Conservation (phyloP, 35 echinoderm and acorn worm genomes). For the Antedon bifida region DNA sequence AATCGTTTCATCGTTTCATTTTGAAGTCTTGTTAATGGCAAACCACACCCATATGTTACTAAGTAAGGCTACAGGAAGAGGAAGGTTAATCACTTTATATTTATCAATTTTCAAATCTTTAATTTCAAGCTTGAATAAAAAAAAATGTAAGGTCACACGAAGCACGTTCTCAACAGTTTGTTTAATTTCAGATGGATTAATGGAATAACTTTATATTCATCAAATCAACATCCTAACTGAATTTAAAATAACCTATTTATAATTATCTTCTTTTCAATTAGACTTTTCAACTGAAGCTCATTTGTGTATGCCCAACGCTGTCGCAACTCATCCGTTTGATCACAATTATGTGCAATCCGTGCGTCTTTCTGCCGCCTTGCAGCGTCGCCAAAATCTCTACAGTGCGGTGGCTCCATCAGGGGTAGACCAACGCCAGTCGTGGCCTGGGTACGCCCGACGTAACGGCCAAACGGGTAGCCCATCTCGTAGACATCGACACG, state of each 20-base stretch:
- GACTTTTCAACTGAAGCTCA: background rate
- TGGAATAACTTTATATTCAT: background rate
- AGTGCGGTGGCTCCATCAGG: background rate
- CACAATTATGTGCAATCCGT: background rate
- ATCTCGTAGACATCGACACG: background rate
- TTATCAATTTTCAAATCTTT: background rate
- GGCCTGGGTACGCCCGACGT: background rate
- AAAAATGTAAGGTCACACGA: background rate
- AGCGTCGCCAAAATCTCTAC: background rate
- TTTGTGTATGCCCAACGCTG: background rate
- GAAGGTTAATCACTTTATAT: too few relatives aligned
- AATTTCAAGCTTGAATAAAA: background rate
- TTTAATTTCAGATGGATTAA: background rate
- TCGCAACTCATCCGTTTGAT: background rate
- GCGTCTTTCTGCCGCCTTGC: background rate
- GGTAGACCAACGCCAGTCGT: background rate
- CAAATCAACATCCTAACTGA: background rate
- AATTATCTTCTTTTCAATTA: background rate
- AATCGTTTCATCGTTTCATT: too few relatives aligned
- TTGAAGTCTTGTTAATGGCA: too few relatives aligned
- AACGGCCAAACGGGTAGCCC: background rate
- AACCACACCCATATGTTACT: too few relatives aligned
- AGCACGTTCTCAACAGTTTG: background rate
- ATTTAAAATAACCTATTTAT: background rate
- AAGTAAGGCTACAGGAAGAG: too few relatives aligned